Base-by-base conservation (phyloP, 2,113 vertebrate species). In the Probosciger aterrimus region DNA sequence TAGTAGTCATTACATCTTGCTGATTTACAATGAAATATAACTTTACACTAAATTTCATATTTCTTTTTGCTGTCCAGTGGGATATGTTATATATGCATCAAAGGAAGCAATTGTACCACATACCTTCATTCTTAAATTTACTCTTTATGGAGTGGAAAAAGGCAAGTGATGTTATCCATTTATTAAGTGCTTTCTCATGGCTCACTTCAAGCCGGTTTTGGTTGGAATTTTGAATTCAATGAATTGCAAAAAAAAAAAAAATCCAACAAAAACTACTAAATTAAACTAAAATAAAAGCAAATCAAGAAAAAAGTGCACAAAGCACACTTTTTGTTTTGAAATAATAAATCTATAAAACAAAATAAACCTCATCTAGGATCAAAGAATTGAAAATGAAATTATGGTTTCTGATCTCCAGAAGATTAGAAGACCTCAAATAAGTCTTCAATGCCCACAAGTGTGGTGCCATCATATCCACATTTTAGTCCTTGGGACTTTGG, bases 111-210 rank as follows among this genome's bases (percentile, higher is more conserved):
- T 44, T 18, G 7, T 41, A 46, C 37, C 31, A 41, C 49, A 67
- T 49, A 77, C 59, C 31, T 80, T 88, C 31, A 82, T 77, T 77
- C 53, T 73, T 88, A 90, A 88, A 88, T 76, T 76, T 77, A 77
- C 53, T 74, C 93, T 94, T 70, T 83, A 83, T 67, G 64, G 76
- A 90, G 86, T 73, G 37, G 68, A 86, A 94, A 95, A 88, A 68
- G 80, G 60, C 75, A 91, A 55, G 37, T 81, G 67, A 44, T 63
- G 74, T 71, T 81, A 50, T 62, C 90, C 46, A 63, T 78, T 77
- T 91, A 78, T 76, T 65, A 79, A 83, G n/a, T 20, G 30, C 46
- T 74, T 76, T 73, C 63, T 88, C 30, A 41, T 33, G 37, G n/a
- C 77, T 95, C 43, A 46, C 53, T 88, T 90, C 68, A 83, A 67